Conservation (phyloP, 2,797 vertebrate species). For the Chiroxiphia lanceolata region DNA sequence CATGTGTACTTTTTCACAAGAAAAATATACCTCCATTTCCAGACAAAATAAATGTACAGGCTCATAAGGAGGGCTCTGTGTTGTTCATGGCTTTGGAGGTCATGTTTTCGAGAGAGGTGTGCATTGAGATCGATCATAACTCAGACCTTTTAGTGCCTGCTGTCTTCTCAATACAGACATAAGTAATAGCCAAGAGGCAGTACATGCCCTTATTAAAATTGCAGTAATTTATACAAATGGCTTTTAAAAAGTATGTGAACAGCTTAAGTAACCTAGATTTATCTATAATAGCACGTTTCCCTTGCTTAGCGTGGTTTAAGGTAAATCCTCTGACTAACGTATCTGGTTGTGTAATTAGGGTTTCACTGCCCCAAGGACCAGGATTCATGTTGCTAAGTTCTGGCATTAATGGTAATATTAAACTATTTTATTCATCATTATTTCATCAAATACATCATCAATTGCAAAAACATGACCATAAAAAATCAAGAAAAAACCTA, state of each 20-base stretch:
- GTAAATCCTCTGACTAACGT: neutral
- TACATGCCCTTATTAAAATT: neutral
- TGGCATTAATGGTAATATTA: neutral
- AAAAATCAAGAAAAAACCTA: neutral
- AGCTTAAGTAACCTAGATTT: neutral
- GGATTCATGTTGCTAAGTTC: neutral
- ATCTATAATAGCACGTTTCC: accelerated
- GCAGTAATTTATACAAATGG: neutral
- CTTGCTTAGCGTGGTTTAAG: accelerated
- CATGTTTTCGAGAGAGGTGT: accelerated
- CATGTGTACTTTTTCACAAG: neutral
- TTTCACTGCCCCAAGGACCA: neutral
- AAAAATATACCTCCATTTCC: neutral
- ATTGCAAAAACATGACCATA: neutral
- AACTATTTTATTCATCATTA: neutral
- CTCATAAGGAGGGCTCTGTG: neutral
- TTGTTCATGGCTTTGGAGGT: neutral
- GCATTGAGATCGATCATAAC: neutral
- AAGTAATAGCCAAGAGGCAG: neutral
- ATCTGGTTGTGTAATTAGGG: neutral
- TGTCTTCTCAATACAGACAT: neutral
- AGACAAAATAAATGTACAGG: neutral
- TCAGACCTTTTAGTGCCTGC: neutral
- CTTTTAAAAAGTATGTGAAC: neutral
- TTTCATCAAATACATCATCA: neutral